phyloP scores from a whole-genome alignment of 1,140 invertebrate species.

The Eulimnadia texana region DNA sequence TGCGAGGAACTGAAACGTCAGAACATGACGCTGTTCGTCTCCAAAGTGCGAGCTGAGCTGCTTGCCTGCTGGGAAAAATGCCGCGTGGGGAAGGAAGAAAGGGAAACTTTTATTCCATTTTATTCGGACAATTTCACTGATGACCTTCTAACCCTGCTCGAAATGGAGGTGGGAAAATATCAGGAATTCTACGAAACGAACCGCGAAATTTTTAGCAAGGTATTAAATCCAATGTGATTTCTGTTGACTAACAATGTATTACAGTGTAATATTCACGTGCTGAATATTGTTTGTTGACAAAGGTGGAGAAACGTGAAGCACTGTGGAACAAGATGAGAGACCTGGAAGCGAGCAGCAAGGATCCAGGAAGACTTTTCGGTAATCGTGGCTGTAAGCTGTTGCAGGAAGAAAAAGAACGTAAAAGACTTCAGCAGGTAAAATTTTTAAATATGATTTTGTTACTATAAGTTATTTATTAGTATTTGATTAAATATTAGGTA shows the following conservation, averaged over 20 bases:
- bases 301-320: slow-evolving; percentile 40
- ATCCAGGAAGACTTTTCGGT: slow-evolving; percentile 56
- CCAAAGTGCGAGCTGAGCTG: slow-evolving; percentile 49
- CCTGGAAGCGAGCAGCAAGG: slow-evolving; percentile 49
- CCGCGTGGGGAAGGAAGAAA: slow-evolving; percentile 42
- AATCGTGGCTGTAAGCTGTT: slow-evolving; percentile 70
- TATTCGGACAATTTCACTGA: slow-evolving; percentile 50
- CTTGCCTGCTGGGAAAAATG: slow-evolving; percentile 53
- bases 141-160: slow-evolving; percentile 53
- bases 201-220: slow-evolving; percentile 34
- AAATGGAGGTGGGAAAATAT: slow-evolving; percentile 51
- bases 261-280: too few relatives aligned
- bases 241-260: too few relatives aligned
- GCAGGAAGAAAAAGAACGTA: slow-evolving; percentile 66
- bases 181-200: slow-evolving; percentile 49
- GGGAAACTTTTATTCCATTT: slow-evolving; percentile 44
- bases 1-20: slow-evolving; percentile 45
- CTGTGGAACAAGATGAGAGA: slow-evolving; percentile 51
- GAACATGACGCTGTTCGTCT: slow-evolving; percentile 52
- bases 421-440: slow-evolving; percentile 49
- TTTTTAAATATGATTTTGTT: slow-evolving; percentile 17
- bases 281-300: slow-evolving; percentile 38
- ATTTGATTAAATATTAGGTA: neutral
- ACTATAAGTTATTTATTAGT: neutral
- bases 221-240: too few relatives aligned